Base-by-base conservation (phyloP, 2,888 invertebrate genomes). In the Cordilura impudica region DNA sequence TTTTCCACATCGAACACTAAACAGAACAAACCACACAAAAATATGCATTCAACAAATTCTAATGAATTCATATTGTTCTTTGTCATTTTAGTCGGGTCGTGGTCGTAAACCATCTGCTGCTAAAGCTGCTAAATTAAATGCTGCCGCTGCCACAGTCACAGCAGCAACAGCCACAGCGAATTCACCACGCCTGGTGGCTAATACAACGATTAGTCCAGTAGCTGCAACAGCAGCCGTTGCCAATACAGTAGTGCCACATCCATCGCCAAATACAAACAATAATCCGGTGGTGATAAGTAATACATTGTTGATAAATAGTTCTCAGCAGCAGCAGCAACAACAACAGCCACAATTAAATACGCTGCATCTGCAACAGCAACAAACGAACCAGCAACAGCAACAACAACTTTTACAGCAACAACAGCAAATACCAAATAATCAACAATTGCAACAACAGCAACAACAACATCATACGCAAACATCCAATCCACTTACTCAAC, bases 71-170 rank as follows among this genome's bases (percentile, higher is more conserved):
- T 47, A 60, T 63, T 67, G 14, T 53, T 5, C 29, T 63, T 14
- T 54, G 49, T 75, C 31, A 66, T 72, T 26, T 31, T 82, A 88
- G 88, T 84, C 88, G 84, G 63, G 70, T 54, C 88, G 88, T 83
- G 86, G 88, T 83, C 89, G 88, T 67, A 88, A 88, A 75, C 79
- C 84, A 83, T 84, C 86, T 82, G 86, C 86, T 82, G 86, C 88
- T 83, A 88, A 88, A 85, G 85, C 87, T 84, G 88, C 85, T 77
- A 88, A 88, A 85, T 85, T 88, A 83, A 89, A 87, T 87, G 86
- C 88, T 81, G 82, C 83, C 82, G 83, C 82, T 19, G 82, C 83
- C 76, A 82, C 85, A 75, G 82, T 82, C 82, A 83, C 82, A 19
- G 81, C 83, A 77, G 83, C 85, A 75, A 83, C 83, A 77, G 85